phyloP scores from a whole-genome alignment of 2,113 vertebrate genomes.

The Lepus timidus region DNA sequence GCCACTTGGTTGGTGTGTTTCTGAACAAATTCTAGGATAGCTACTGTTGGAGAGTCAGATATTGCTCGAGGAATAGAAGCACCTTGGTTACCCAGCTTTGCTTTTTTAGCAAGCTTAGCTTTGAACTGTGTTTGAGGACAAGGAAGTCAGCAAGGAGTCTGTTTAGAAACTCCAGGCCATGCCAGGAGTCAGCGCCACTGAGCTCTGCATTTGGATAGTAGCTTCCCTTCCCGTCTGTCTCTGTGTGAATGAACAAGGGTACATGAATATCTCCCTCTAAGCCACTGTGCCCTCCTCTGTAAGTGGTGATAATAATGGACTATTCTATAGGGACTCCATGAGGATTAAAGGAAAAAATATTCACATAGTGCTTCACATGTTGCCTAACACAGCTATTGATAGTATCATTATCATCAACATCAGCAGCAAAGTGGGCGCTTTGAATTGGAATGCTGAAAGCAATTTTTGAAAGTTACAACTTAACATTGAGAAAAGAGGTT shows the following conservation, averaged over 20 bases:
- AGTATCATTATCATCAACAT: neutral
- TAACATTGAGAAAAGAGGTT: neutral
- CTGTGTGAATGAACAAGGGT: neutral
- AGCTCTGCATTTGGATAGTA: neutral
- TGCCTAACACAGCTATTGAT: neutral
- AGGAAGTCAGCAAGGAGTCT: conserved; percentile 2
- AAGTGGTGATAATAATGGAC: neutral
- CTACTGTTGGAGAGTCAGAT: neutral
- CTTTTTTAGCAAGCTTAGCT: neutral
- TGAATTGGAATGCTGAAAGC: neutral
- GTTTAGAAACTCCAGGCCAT: neutral
- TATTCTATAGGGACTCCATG: neutral
- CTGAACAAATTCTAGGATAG: conserved; percentile 22
- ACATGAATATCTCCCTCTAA: neutral
- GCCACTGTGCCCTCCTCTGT: neutral
- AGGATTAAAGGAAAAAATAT: neutral
- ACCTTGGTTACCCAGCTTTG: neutral
- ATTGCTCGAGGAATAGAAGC: neutral
- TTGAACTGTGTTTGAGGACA: neutral
- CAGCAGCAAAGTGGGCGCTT: neutral
- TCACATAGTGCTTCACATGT: neutral
- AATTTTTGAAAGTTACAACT: neutral
- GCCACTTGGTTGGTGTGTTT: neutral
- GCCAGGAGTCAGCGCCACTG: neutral
- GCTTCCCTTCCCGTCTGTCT: neutral